A percentile compares a stretch with the other conserved stretches of the same genome.
Conservation (phyloP, 1,140 invertebrate genomes). For the Temnothorax curvispinosus region DNA sequence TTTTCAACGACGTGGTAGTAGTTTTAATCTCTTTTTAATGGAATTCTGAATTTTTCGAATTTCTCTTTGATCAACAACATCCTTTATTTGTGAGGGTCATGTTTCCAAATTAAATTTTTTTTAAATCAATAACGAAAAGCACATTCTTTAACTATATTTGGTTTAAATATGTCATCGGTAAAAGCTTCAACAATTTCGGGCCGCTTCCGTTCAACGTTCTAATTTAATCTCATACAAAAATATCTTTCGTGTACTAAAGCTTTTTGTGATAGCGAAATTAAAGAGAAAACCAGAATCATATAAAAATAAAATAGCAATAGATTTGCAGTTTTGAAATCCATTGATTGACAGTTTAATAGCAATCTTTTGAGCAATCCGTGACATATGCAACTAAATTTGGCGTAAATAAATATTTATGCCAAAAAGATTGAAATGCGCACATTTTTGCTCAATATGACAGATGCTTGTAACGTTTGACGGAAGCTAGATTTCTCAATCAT, state of each 20-base stretch:
- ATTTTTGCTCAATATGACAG: background rate
- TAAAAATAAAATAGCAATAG: background rate
- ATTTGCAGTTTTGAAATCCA: background rate
- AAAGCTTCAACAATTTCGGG: background rate
- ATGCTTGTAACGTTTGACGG: background rate
- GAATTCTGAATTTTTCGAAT: background rate
- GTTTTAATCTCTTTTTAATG: background rate
- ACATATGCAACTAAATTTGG: background rate
- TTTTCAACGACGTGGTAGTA: background rate
- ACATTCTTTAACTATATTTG: background rate
- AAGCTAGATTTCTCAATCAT: conserved; percentile 4
- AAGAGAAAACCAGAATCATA: background rate
- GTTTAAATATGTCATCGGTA: background rate
- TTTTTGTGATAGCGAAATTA: background rate
- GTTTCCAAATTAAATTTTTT: conserved; percentile 17
- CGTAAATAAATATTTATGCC: background rate
- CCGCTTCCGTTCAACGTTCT: background rate
- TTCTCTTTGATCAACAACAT: background rate
- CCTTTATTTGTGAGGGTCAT: background rate
- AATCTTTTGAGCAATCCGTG: background rate
- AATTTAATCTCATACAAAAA: conserved; percentile 22
- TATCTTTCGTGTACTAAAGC: background rate
- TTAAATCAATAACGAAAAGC: background rate
- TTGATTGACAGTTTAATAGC: background rate
- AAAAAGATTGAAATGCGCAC: background rate